Conservation (phyloP, 2,113 vertebrate species). For the Tylochromis polylepis region DNA sequence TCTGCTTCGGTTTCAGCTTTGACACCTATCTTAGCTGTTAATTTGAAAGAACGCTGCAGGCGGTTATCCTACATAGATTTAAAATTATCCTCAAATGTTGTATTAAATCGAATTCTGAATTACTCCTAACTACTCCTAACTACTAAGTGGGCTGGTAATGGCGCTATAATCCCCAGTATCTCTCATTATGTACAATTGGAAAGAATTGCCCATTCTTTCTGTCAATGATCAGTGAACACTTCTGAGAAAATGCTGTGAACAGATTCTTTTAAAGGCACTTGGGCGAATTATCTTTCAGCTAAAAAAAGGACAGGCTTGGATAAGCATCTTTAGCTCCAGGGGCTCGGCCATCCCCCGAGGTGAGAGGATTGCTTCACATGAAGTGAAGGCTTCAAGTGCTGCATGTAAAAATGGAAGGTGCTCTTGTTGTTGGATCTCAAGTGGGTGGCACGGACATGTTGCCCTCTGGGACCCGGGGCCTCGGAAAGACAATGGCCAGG, state of each 20-base stretch:
- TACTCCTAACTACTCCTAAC: conserved; percentile 22
- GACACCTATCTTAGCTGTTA: conserved; percentile 31
- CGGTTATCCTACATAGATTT: conserved; percentile 26
- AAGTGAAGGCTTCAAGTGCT: conserved; percentile 65
- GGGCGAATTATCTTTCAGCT: conserved; percentile 64
- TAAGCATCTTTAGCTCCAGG: conserved; percentile 64
- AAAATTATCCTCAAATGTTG: conserved; percentile 42
- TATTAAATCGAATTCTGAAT: conserved; percentile 52
- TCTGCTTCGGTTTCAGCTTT: not conserved
- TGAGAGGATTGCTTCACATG: conserved; percentile 67
- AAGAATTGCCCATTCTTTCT: conserved; percentile 38
- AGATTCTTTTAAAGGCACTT: conserved; percentile 55
- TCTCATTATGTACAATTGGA: conserved; percentile 41
- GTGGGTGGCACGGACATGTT: conserved; percentile 70
- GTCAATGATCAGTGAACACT: conserved; percentile 51
- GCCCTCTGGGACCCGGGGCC: conserved; percentile 46
- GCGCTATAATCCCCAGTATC: conserved; percentile 28
- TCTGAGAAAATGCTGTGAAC: conserved; percentile 48
- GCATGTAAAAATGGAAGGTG: conserved; percentile 75
- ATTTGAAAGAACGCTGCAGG: conserved; percentile 43
- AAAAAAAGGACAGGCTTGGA: conserved; percentile 68
- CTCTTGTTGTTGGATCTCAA: conserved; percentile 67
- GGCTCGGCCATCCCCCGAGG: conserved; percentile 54
- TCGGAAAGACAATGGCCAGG: conserved; percentile 55
- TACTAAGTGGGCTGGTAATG: conserved; percentile 46